These are phyloP conservation scores for Alces alces DNA, from an alignment of 2,113 vertebrate species.

Conservation along the genomic window DNA sequence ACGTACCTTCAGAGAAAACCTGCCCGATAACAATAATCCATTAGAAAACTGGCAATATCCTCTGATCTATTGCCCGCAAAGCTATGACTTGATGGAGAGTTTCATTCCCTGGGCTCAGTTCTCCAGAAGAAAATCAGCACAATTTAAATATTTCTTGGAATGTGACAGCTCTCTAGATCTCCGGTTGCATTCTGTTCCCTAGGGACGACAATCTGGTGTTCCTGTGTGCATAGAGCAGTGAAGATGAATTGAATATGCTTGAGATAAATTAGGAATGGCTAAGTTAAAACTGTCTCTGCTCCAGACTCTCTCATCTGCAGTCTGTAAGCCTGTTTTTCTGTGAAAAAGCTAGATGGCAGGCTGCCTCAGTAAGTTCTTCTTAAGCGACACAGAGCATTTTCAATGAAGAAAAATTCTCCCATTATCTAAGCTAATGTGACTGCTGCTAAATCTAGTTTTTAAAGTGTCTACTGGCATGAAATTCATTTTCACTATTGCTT, in stretches of 20 bases:
- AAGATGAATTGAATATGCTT: constrained; percentile 84
- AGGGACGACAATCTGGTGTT: constrained; percentile 82
- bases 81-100: constrained; percentile 85
- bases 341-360: constrained; percentile 89
- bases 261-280: constrained; percentile 87
- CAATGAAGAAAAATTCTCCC: constrained; percentile 85
- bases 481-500: constrained; percentile 75
- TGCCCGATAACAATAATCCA: constrained; percentile 85
- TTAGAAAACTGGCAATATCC: constrained; percentile 84
- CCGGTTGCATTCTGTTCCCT: constrained; percentile 82
- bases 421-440: constrained; percentile 87
- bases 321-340: constrained; percentile 87
- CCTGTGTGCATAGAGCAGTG: constrained; percentile 80
- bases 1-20: constrained; percentile 86
- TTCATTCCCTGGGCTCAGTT: constrained; percentile 85
- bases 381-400: constrained; percentile 84
- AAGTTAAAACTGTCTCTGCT: constrained; percentile 87
- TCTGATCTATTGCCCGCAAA: constrained; percentile 85
- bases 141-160: constrained; percentile 84
- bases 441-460: constrained; percentile 83
- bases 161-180: constrained; percentile 83
- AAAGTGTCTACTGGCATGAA: constrained; percentile 78
- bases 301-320: constrained; percentile 87
- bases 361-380: constrained; percentile 86
- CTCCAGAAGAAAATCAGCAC: constrained; percentile 85